These are phyloP conservation scores for Ailuropoda melanoleuca DNA, from an alignment of 2,113 vertebrate species.

Conservation along the genomic window DNA sequence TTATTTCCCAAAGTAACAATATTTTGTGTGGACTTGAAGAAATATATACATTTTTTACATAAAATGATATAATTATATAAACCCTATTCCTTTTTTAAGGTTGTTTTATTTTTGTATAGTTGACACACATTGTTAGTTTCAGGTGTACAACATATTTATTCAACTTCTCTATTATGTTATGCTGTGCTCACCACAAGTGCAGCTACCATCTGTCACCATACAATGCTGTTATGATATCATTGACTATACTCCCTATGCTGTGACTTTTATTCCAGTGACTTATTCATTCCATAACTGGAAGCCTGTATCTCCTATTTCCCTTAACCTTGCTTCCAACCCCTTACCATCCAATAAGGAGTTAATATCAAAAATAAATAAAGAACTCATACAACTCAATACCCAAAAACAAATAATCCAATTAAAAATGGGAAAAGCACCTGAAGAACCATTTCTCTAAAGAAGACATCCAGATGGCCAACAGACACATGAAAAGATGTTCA, in stretches of 20 bases:
- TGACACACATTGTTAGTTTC: not conserved
- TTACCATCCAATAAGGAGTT: not conserved
- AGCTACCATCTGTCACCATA: not conserved
- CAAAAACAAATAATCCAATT: not conserved
- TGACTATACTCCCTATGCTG: not conserved
- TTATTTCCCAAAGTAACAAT: slow-evolving; percentile 34
- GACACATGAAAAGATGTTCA: not conserved
- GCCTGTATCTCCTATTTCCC: not conserved
- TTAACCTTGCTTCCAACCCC: not conserved
- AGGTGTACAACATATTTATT: not conserved
- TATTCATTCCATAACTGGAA: not conserved
- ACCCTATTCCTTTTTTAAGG: not conserved
- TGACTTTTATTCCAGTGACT: not conserved
- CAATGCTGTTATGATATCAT: not conserved
- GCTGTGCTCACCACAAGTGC: not conserved
- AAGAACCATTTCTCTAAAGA: not conserved
- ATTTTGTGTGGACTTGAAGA: not conserved
- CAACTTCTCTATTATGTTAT: not conserved
- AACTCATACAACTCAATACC: not conserved
- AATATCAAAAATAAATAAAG: not conserved
- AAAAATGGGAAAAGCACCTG: not conserved
- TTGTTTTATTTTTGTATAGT: not conserved
- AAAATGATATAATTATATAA: slow-evolving; percentile 34
- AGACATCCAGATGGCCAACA: not conserved
- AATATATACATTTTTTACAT: not conserved